Percentiles rank a stretch among this genome's conserved stretches.
Conservation (phyloP, 2,797 vertebrate genomes). For the Brotula barbata region DNA sequence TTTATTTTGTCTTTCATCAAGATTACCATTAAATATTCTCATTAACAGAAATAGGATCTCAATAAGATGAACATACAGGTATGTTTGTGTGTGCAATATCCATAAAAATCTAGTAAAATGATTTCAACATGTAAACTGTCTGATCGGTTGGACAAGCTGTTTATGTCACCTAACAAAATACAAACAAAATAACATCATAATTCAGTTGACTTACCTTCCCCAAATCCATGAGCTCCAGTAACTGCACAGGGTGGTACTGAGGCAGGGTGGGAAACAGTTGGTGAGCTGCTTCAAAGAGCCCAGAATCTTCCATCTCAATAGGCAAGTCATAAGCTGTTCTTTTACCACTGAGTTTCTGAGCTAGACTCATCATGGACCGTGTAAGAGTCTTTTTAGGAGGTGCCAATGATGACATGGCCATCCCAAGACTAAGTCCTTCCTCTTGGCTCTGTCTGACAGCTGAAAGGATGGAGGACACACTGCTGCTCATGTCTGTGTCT, state of each 20-base stretch:
- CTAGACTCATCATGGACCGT: slow-evolving; percentile 94
- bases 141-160: too few species aligned
- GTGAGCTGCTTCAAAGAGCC: slow-evolving; percentile 97
- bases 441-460: slow-evolving; percentile 86
- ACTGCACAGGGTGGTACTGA: slow-evolving; percentile 95
- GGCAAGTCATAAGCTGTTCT: slow-evolving; percentile 87
- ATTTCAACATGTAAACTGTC: too few species aligned
- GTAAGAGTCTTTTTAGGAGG: slow-evolving; percentile 86
- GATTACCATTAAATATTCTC: too few species aligned
- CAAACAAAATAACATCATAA: background rate
- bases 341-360: slow-evolving; percentile 96
- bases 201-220: slow-evolving; percentile 79
- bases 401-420: slow-evolving; percentile 52
- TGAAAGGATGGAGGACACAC: slow-evolving; percentile 83
- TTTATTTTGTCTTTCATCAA: too few species aligned
- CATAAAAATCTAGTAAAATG: too few species aligned
- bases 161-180: too few species aligned
- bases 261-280: slow-evolving; percentile 92
- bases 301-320: slow-evolving; percentile 91
- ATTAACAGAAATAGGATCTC: too few species aligned
- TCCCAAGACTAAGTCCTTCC: slow-evolving; percentile 65
- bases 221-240: slow-evolving; percentile 97
- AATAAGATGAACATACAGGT: too few species aligned
- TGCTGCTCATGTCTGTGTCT: slow-evolving; percentile 83
- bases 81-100: too few species aligned